Evolutionary conservation across 1,140 invertebrate genomes (phyloP), one percentile per base, ranked within the genome.

Genomic region (Stenopsyche tienmushanensis): DNA sequence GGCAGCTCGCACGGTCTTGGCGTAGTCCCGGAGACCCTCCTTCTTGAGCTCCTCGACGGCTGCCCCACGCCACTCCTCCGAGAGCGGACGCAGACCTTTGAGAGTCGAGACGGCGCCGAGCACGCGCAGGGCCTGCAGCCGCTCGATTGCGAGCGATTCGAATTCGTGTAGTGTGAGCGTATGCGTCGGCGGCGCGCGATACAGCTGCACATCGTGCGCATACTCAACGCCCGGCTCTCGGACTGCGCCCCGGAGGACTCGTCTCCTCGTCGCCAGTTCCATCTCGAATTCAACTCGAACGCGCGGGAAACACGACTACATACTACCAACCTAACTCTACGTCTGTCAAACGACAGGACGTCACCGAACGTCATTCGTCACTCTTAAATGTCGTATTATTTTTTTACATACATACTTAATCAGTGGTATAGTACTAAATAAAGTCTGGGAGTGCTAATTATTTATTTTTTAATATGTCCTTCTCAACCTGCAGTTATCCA

Each of bases 91-190:
- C 10, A 85, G 74, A 41, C 85, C 84, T 75, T 86, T 88, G 29
- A 82, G 74, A 34, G 86, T 80, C 57, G 83, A 86, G 3, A 89
- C 84, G 45, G 86, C 83, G 71, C 93, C 90, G 55, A 94, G 80
- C 49, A 85, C 84, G 71, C 91, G 82, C 25, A 95, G 77, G 26
- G 93, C 83, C 82, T 90, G 90, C 26, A 97, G 76, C 72, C 94
- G 86, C 73, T 96, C 92, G 23, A 93, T 74, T 8, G 92, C 91
- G 69, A 91, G 83, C 53, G 91, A 87, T 83, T 97, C 92, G 82
- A 97, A 96, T 74, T 96, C 92, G 63, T 87, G 79, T 18, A 97
- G 80, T 59, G 85, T 84, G 60, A 97, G 85, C 55, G 85, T 82
- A 64, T 86, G 85, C 42, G 72, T 80, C n/a, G 94, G 95, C 34